Conservation (phyloP, 2,888 invertebrate species). For the Noctua janthe region DNA sequence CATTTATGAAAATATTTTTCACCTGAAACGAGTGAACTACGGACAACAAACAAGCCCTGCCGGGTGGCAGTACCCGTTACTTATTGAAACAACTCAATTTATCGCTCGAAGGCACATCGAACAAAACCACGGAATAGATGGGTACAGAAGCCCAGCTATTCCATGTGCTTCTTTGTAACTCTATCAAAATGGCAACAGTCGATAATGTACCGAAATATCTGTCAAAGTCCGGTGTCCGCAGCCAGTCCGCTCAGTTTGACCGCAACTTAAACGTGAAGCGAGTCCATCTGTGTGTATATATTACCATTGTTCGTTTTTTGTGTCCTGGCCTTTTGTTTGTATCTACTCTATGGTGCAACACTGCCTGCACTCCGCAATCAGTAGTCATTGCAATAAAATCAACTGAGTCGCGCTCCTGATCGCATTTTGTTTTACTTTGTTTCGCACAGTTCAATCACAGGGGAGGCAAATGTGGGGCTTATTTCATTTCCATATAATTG, state of each 20-base stretch:
- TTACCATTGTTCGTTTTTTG: too few species aligned
- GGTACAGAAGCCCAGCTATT: slow-evolving; percentile 6
- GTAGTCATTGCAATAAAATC: slow-evolving; percentile 47
- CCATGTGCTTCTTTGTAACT: not conserved
- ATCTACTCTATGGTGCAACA: not conserved
- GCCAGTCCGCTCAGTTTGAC: not conserved
- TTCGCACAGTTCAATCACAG: slow-evolving; percentile 13
- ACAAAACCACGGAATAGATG: not conserved
- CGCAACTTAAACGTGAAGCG: not conserved
- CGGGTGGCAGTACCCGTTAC: slow-evolving; percentile 18
- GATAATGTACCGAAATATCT: not conserved
- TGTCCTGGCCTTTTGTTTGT: not conserved
- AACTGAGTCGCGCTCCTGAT: slow-evolving; percentile 27
- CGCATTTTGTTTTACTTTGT: slow-evolving; percentile 35
- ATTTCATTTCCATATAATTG: slow-evolving; percentile 16
- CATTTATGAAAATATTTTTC: slow-evolving; percentile 7
- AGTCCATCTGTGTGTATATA: not conserved
- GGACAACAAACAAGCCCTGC: slow-evolving; percentile 26
- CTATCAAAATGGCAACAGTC: not conserved
- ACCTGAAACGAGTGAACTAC: not conserved
- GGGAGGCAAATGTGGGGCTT: slow-evolving; percentile 25
- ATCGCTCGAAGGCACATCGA: slow-evolving; percentile 16
- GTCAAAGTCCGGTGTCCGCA: not conserved
- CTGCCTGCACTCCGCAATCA: slow-evolving; percentile 34
- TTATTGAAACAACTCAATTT: slow-evolving; percentile 46